Evolutionary conservation across 2,797 vertebrate species (phyloP).

Genomic region (Schizopygopsis pylzovi): DNA sequence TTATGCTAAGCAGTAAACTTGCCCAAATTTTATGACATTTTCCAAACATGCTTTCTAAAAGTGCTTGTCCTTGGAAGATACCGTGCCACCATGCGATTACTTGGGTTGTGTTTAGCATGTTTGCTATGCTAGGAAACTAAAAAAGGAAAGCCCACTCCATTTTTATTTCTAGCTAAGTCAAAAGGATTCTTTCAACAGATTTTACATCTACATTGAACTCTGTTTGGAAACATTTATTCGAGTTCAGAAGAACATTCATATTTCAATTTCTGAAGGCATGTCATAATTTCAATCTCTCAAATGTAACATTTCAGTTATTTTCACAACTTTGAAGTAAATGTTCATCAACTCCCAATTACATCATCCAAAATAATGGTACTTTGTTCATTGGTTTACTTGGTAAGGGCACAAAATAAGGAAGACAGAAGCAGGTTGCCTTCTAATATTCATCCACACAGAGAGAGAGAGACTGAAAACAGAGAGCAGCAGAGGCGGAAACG

Average conservation of each 20-base stretch:
- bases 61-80: background rate
- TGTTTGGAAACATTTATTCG: background rate
- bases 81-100: too few relatives aligned
- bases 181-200: background rate
- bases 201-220: background rate
- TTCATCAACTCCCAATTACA: background rate
- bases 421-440: background rate
- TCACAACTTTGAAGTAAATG: background rate
- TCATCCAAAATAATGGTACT: background rate
- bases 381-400: background rate
- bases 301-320: background rate
- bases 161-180: background rate
- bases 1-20: background rate
- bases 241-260: constrained; percentile 3
- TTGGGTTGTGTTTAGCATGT: too few relatives aligned
- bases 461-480: background rate
- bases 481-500: background rate
- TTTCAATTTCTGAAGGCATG: background rate
- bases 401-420: background rate
- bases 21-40: background rate
- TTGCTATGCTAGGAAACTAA: too few relatives aligned
- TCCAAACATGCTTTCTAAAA: background rate
- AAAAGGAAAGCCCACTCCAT: too few relatives aligned
- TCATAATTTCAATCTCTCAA: background rate
- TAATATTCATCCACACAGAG: background rate